Conservation (phyloP, 2,888 invertebrate genomes). For the Therioaphis trifolii region DNA sequence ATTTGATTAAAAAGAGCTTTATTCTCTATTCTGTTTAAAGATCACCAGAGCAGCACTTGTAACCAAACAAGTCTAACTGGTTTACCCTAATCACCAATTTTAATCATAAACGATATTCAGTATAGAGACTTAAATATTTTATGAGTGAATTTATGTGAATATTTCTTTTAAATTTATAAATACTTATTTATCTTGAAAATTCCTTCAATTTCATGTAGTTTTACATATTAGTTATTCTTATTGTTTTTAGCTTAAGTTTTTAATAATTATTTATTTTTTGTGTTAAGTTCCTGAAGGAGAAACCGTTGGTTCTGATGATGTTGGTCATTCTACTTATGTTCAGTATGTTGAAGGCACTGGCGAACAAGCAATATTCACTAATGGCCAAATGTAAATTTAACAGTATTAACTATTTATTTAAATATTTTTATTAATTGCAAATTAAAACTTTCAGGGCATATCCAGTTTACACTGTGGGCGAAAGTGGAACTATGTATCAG, state of each 20-base stretch:
- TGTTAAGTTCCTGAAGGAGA: conserved; percentile 71
- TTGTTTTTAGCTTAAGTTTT: background rate
- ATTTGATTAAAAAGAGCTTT: too few relatives aligned
- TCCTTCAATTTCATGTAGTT: background rate
- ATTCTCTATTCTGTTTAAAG: too few relatives aligned
- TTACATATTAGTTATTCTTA: conserved; percentile 18
- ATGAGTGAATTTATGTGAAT: background rate
- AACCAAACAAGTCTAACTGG: too few relatives aligned
- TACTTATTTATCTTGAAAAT: background rate
- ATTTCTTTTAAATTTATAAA: background rate
- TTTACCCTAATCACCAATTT: too few relatives aligned
- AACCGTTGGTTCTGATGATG: conserved; percentile 72
- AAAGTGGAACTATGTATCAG: conserved; percentile 73
- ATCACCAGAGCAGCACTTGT: too few relatives aligned
- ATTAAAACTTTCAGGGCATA: conserved; percentile 73
- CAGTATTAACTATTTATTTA: conserved; percentile 1
- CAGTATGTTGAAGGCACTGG: conserved; percentile 75
- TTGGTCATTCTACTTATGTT: conserved; percentile 74
- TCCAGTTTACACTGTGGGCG: conserved; percentile 81
- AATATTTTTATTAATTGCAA: background rate
- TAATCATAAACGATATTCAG: too few relatives aligned
- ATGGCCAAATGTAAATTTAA: conserved; percentile 74
- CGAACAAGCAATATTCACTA: conserved; percentile 74
- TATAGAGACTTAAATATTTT: too few relatives aligned
- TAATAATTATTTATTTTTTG: conserved; percentile 57